Evolutionary conservation across 2,113 vertebrate genomes (phyloP).

Genomic region (Chascanopsetta lugubris): DNA sequence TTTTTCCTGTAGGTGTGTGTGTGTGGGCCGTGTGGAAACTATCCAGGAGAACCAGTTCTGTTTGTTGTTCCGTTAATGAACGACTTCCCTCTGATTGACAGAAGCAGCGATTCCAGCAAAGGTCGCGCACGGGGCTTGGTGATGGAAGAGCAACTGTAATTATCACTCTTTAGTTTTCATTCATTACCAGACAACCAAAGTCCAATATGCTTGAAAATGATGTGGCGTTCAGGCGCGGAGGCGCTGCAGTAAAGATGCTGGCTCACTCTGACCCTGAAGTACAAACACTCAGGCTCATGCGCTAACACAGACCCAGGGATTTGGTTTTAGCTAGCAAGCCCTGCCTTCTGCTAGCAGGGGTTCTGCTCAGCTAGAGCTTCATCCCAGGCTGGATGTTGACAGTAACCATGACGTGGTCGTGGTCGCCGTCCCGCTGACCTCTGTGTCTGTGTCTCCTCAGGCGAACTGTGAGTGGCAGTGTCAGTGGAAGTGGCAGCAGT

Average conservation of each 20-base stretch:
- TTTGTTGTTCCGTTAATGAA: constrained; percentile 1
- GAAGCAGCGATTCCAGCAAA: not conserved
- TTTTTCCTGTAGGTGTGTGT: not conserved
- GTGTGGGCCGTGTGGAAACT: constrained; percentile 31
- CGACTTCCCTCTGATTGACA: not conserved
- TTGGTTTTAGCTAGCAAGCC: too few species aligned
- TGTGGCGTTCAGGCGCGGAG: too few species aligned
- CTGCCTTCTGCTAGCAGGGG: too few species aligned
- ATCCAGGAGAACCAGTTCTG: constrained; percentile 41
- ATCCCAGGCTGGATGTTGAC: not conserved
- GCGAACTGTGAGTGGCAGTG: constrained; percentile 88
- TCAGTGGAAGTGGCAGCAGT: constrained; percentile 92
- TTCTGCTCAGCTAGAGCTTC: too few species aligned
- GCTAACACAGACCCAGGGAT: too few species aligned
- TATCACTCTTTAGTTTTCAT: too few species aligned
- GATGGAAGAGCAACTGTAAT: not conserved
- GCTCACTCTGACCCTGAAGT: too few species aligned
- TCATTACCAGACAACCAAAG: too few species aligned
- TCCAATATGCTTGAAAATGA: too few species aligned
- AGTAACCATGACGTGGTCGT: too few species aligned
- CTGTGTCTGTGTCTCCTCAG: constrained; percentile 70
- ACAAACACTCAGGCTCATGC: too few species aligned
- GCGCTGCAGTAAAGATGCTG: too few species aligned
- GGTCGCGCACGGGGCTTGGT: not conserved
- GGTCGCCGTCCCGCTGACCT: not conserved